Evolutionary conservation across 1,140 invertebrate species (phyloP).

Genomic region (Drosophila nigrodunni): DNA sequence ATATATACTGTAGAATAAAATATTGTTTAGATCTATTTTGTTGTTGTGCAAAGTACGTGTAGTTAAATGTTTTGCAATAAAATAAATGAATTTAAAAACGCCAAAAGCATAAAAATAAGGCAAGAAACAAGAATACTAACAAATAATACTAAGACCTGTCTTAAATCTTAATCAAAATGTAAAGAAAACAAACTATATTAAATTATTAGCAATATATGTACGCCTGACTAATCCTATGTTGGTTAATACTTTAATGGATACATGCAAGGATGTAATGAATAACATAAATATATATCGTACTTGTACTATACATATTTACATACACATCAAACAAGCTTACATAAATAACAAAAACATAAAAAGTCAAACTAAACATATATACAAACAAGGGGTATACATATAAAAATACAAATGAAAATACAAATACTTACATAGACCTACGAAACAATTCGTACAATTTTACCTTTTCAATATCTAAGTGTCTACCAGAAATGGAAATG

Average conservation of each 20-base stretch:
- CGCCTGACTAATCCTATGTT: slow-evolving; percentile 37
- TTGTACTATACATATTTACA: slow-evolving; percentile 24
- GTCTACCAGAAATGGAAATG: slow-evolving; percentile 66
- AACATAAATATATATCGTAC: slow-evolving; percentile 1
- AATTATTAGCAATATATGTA: slow-evolving; percentile 46
- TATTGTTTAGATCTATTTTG: slow-evolving; percentile 42
- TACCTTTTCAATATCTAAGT: slow-evolving; percentile 82
- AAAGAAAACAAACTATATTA: slow-evolving; percentile 18
- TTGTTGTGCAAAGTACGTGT: slow-evolving; percentile 47
- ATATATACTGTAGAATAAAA: slow-evolving; percentile 9
- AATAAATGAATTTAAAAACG: slow-evolving; percentile 22
- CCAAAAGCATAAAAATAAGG: neutral
- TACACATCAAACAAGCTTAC: slow-evolving; percentile 23
- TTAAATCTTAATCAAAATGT: slow-evolving; percentile 22
- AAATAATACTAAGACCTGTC: slow-evolving; percentile 7
- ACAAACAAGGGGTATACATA: slow-evolving; percentile 47
- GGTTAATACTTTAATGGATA: slow-evolving; percentile 37
- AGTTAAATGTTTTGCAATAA: slow-evolving; percentile 65
- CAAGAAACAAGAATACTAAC: neutral
- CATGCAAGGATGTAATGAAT: slow-evolving; percentile 8
- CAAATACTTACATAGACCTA: slow-evolving; percentile 41
- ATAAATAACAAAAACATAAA: slow-evolving; percentile 6
- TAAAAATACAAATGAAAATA: slow-evolving; percentile 35
- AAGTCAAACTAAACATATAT: slow-evolving; percentile 12
- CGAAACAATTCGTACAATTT: slow-evolving; percentile 76